Evolutionary conservation across 2,888 invertebrate species (phyloP), one percentile per base, ranked within the genome.

Genomic region (Catotricha subobsoleta): DNA sequence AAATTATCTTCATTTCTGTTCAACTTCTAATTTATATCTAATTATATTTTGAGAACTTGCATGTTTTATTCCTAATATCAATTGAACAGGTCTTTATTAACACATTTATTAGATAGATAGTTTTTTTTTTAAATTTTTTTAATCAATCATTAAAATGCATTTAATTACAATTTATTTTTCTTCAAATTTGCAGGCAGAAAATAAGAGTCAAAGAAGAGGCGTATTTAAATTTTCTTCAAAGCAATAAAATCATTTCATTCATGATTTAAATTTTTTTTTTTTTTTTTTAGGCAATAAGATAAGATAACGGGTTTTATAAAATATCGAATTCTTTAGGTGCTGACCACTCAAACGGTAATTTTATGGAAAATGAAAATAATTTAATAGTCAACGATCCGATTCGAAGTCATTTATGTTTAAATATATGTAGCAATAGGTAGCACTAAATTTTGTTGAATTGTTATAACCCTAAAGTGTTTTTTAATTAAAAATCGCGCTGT

Each of bases 141-240:
- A 18, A 9, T 30, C 16, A 13, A 3, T 16, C 13, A 30, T 28
- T 5, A 41, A 19, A 34, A 28, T 33, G 2, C n/a, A 25, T 40
- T 41, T 29, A 39, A 15, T n/a, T 15, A 27, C 7, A 29, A 41
- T 23, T 30, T 34, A 33, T 35, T 41, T 39, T 44, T 28, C 15
- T 39, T 43, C 18, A 8, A 29, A 38, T 20, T 50, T 52, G 3
- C 45, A 62, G 62, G 57, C 51, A 43, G 62, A 62, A 47, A 61
- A 62, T 49, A 57, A 59, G 3, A 60, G 57, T 45, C 62, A 60
- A 50, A 52, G 56, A 44, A 62, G 54, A 46, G 55, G 58, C 10
- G 61, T 62, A 30, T 62, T 62, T 45, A 62, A 62, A 46, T 62
- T 62, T 46, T 27, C 36, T 10, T 20, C 41, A 9, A 29, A 29